Evolutionary conservation across 2,888 invertebrate species (phyloP).

Genomic region (Drosophila acutilabella): DNA sequence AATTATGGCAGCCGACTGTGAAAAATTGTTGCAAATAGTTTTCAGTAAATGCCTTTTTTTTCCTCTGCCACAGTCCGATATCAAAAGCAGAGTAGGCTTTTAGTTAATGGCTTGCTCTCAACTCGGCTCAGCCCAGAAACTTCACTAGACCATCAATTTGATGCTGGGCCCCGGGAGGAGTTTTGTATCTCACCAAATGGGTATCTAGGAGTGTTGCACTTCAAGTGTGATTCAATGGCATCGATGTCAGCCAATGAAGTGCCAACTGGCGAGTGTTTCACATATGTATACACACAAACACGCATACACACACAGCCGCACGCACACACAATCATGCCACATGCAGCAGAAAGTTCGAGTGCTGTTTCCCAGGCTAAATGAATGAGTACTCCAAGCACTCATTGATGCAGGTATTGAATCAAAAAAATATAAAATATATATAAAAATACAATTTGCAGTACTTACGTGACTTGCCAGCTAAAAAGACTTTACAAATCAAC

Average conservation of each 20-base stretch:
- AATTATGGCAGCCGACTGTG: constrained; percentile 81
- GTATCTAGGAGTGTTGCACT: constrained; percentile 7
- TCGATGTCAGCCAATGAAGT: constrained; percentile 64
- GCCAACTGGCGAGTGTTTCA: constrained; percentile 49
- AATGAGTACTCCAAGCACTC: constrained; percentile 14
- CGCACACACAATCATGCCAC: constrained; percentile 10
- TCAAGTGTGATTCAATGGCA: constrained; percentile 58
- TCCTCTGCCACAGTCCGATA: constrained; percentile 29
- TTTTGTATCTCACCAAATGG: constrained; percentile 2
- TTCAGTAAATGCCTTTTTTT: constrained; percentile 75
- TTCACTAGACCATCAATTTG: constrained; percentile 31
- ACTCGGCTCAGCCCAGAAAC: constrained; percentile 36
- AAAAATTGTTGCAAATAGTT: constrained; percentile 82
- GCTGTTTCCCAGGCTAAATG: constrained; percentile 39
- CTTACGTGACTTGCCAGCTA: constrained; percentile 66
- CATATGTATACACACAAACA: constrained; percentile 32
- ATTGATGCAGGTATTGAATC: constrained; percentile 32
- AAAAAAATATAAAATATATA: constrained; percentile 1
- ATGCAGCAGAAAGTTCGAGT: constrained; percentile 40
- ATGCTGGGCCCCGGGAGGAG: constrained; percentile 22
- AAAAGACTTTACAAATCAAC: constrained; percentile 23
- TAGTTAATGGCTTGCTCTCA: constrained; percentile 70
- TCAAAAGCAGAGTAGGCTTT: constrained; percentile 58
- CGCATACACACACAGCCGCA: too few species aligned
- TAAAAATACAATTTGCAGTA: constrained; percentile 49